These are phyloP conservation scores for Serinus canaria DNA, from an alignment of 2,113 vertebrate species.

Conservation along the genomic window DNA sequence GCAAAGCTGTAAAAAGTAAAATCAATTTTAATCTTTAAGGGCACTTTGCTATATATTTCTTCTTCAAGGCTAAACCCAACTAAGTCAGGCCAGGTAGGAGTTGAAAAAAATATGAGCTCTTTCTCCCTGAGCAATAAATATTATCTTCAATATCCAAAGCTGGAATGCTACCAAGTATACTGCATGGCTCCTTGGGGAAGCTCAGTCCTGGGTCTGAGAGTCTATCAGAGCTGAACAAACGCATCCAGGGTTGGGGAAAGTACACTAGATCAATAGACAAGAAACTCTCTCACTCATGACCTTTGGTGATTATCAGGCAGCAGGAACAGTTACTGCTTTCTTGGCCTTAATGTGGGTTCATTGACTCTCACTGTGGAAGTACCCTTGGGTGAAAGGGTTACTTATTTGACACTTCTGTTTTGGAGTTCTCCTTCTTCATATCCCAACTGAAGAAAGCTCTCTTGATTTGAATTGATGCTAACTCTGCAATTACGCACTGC, in stretches of 20 bases:
- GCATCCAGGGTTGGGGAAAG: not conserved
- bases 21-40: constrained; percentile 54
- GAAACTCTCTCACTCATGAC: not conserved
- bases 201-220: not conserved
- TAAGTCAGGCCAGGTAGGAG: constrained; percentile 30
- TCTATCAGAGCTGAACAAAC: not conserved
- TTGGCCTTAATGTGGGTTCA: not conserved
- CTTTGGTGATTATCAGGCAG: not conserved
- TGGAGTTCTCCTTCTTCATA: not conserved
- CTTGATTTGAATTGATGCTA: not conserved
- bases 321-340: not conserved
- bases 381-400: not conserved
- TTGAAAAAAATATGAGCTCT: constrained; percentile 8
- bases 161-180: constrained; percentile 20
- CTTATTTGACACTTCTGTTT: not conserved
- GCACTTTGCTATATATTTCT: not conserved
- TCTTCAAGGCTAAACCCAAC: constrained; percentile 24
- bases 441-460: not conserved
- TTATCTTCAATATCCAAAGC: constrained; percentile 2
- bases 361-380: not conserved
- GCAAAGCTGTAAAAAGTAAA: constrained; percentile 47
- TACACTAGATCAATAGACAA: not conserved
- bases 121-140: not conserved
- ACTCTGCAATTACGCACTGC: not conserved
- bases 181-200: not conserved